A percentile compares a stretch with the other conserved stretches of the same genome.
Conservation (phyloP, 2,113 vertebrate species). For the Antigone vipio region DNA sequence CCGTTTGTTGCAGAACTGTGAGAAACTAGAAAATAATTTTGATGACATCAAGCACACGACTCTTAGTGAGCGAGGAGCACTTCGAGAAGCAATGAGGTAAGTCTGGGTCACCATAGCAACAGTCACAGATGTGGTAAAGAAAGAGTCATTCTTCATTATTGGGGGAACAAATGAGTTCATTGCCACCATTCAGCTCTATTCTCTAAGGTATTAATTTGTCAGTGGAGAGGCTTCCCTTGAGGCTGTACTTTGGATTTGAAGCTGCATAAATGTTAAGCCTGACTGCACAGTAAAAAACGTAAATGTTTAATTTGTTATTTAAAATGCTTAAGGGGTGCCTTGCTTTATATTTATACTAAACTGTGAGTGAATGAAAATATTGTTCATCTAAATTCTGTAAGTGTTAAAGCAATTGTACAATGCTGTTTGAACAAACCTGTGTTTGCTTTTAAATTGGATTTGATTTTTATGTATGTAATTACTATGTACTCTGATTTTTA, state of each 20-base stretch:
- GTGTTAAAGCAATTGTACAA: slow-evolving; percentile 56
- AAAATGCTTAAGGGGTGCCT: slow-evolving; percentile 82
- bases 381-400: slow-evolving; percentile 75
- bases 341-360: slow-evolving; percentile 83
- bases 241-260: slow-evolving; percentile 82
- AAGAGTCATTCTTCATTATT: slow-evolving; percentile 94
- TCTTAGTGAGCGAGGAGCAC: slow-evolving; percentile 89
- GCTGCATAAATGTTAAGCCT: slow-evolving; percentile 85
- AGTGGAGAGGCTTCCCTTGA: slow-evolving; percentile 82
- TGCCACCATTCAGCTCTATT: slow-evolving; percentile 86
- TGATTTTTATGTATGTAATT: slow-evolving; percentile 61
- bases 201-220: slow-evolving; percentile 92
- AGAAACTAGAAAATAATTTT: slow-evolving; percentile 95
- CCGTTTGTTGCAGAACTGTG: slow-evolving; percentile 78
- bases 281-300: slow-evolving; percentile 84
- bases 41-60: slow-evolving; percentile 96
- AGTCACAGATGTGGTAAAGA: slow-evolving; percentile 87
- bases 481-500: slow-evolving; percentile 58
- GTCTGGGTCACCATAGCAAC: slow-evolving; percentile 89
- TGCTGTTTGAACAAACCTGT: slow-evolving; percentile 24
- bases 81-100: slow-evolving; percentile 94
- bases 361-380: slow-evolving; percentile 76
- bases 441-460: slow-evolving; percentile 72
- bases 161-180: slow-evolving; percentile 93
- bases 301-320: slow-evolving; percentile 88